Evolutionary conservation across 2,888 invertebrate species (phyloP).

Genomic region (Rhimphoctona megacephalus): DNA sequence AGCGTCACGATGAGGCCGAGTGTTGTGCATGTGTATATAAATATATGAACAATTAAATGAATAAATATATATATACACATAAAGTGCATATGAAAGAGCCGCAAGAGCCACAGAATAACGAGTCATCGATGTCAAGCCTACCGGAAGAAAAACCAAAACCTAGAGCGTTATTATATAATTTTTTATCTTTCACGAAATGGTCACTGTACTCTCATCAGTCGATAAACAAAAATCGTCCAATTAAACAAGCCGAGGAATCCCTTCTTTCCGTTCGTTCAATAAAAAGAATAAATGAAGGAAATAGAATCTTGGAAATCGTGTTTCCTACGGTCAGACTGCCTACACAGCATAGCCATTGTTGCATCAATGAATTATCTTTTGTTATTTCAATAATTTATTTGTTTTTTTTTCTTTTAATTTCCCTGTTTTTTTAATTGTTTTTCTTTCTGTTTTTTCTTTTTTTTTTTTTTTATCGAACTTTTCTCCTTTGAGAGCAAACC

Average conservation of each 20-base stretch:
- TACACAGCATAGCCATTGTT: slow-evolving; percentile 83
- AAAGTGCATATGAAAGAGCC: slow-evolving; percentile 45
- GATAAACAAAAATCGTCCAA: slow-evolving; percentile 45
- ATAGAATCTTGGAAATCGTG: slow-evolving; percentile 41
- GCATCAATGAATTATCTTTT: slow-evolving; percentile 78
- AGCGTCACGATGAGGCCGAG: slow-evolving; percentile 19
- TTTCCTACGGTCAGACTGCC: slow-evolving; percentile 59
- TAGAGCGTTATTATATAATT: slow-evolving; percentile 10
- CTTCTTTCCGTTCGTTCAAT: neutral
- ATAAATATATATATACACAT: slow-evolving; percentile 26
- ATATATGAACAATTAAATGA: slow-evolving; percentile 7
- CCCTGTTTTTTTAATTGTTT: slow-evolving; percentile 32
- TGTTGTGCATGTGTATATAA: slow-evolving; percentile 32
- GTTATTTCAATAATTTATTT: neutral
- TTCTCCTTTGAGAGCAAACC: slow-evolving; percentile 56
- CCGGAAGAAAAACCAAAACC: slow-evolving; percentile 14
- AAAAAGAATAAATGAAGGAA: slow-evolving; percentile 14
- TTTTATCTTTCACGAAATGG: slow-evolving; percentile 83
- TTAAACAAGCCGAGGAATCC: slow-evolving; percentile 10
- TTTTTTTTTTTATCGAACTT: slow-evolving; percentile 34
- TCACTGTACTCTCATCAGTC: slow-evolving; percentile 83
- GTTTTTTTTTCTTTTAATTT: slow-evolving; percentile 45
- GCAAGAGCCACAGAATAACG: slow-evolving; percentile 83
- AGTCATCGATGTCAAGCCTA: slow-evolving; percentile 69
- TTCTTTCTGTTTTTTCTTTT: slow-evolving; percentile 27